A percentile compares a stretch with the other conserved stretches of the same genome.
phyloP scores from a whole-genome alignment of 1,140 invertebrate species.

The Arctopsyche grandis region DNA sequence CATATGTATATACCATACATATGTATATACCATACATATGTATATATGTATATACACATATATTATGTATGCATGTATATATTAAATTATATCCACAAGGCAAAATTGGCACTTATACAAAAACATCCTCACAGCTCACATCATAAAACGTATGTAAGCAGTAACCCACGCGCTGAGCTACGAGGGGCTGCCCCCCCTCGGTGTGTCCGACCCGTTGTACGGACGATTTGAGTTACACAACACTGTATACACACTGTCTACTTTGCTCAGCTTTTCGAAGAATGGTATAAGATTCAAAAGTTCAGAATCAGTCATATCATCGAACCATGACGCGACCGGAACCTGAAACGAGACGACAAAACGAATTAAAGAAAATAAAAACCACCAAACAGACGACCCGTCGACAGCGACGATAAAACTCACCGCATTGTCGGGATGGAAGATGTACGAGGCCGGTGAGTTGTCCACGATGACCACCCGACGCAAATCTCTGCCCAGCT shows the following conservation, averaged over 20 bases:
- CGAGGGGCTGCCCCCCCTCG: slow-evolving; percentile 57
- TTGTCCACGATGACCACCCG: slow-evolving; percentile 99
- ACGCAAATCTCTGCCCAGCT: slow-evolving; percentile 94
- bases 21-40: neutral
- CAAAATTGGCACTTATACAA: slow-evolving; percentile 68
- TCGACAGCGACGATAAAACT: neutral
- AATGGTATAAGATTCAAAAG: slow-evolving; percentile 94
- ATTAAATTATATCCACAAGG: slow-evolving; percentile 62
- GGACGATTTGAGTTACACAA: slow-evolving; percentile 90
- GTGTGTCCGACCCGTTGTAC: slow-evolving; percentile 70
- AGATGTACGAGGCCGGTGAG: slow-evolving; percentile 99
- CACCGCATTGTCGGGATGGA: slow-evolving; percentile 99
- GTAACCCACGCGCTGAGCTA: slow-evolving; percentile 60
- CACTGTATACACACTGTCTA: slow-evolving; percentile 93
- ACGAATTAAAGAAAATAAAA: neutral
- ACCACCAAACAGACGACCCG: neutral
- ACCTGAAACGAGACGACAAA: slow-evolving; percentile 72
- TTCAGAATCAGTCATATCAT: slow-evolving; percentile 96
- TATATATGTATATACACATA: neutral
- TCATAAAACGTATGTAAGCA: slow-evolving; percentile 55
- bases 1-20: slow-evolving; percentile 34
- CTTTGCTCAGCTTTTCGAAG: slow-evolving; percentile 93
- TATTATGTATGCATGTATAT: slow-evolving; percentile 44
- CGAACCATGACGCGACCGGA: slow-evolving; percentile 97
- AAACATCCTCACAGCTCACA: slow-evolving; percentile 55